A percentile compares a stretch with the other conserved stretches of the same genome.
Evolutionary conservation across 2,888 invertebrate species (phyloP).

Genomic region (Latrodectus hesperus): DNA sequence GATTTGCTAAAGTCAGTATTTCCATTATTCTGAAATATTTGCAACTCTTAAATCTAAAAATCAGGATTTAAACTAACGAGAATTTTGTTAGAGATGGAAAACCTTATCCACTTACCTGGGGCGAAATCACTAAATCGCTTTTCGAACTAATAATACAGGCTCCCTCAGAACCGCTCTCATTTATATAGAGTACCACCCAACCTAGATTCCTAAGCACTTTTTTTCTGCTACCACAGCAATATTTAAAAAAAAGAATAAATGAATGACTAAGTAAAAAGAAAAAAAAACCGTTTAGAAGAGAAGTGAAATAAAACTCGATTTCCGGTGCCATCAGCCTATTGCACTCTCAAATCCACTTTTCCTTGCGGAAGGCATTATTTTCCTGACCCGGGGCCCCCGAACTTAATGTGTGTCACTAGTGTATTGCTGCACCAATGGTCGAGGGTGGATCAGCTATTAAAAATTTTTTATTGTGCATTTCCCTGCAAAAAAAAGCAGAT

Average conservation of each 20-base stretch:
- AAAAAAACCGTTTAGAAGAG: neutral
- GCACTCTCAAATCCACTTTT: constrained; percentile 25
- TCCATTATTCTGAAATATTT: too few relatives aligned
- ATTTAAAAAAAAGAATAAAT: constrained; percentile 16
- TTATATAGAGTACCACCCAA: constrained; percentile 38
- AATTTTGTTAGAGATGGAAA: neutral
- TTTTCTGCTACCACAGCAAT: neutral
- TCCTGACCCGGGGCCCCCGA: neutral
- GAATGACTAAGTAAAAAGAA: constrained; percentile 18
- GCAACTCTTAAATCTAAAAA: too few relatives aligned
- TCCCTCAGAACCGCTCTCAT: neutral
- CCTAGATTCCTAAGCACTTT: constrained; percentile 8
- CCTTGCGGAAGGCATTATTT: neutral
- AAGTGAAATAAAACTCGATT: constrained; percentile 16
- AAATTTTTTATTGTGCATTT: neutral
- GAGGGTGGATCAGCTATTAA: too few relatives aligned
- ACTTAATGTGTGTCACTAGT: neutral
- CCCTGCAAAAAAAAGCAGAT: neutral
- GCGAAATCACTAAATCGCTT: too few relatives aligned
- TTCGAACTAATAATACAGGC: neutral
- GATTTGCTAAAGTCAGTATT: too few relatives aligned
- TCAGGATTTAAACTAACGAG: too few relatives aligned
- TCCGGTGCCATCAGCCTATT: constrained; percentile 43
- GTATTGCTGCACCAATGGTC: too few relatives aligned
- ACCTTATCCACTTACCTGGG: neutral